These are phyloP conservation scores for Micrasema longulum DNA, from an alignment of 1,140 invertebrate genomes.

Conservation along the genomic window DNA sequence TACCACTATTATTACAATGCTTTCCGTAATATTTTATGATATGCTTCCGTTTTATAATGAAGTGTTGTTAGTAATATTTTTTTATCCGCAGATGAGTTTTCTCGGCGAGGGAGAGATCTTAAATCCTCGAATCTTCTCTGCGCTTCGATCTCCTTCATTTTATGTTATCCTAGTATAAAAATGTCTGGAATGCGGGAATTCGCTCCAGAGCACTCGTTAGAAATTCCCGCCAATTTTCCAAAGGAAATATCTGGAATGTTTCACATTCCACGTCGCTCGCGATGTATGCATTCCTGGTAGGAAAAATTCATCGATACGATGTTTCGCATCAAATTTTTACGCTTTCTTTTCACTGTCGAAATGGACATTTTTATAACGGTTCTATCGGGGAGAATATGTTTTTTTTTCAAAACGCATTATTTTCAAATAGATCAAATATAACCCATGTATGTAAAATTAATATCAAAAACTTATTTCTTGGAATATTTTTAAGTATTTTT, in stretches of 20 bases:
- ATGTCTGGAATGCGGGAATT: conserved; percentile 68
- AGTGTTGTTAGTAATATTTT: too few relatives aligned
- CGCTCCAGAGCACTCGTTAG: conserved; percentile 53
- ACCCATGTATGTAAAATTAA: too few relatives aligned
- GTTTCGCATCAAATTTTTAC: conserved; percentile 52
- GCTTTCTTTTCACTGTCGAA: conserved; percentile 25
- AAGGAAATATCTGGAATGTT: conserved; percentile 58
- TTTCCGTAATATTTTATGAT: too few relatives aligned
- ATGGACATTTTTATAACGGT: conserved; percentile 15
- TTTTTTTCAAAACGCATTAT: too few relatives aligned
- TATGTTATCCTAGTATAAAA: conserved; percentile 62
- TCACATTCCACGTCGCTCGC: conserved; percentile 55
- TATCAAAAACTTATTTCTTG: too few relatives aligned
- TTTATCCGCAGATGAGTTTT: background rate
- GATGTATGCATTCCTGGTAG: conserved; percentile 57
- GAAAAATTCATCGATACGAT: conserved; percentile 65
- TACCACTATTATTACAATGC: too few relatives aligned
- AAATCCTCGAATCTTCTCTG: background rate
- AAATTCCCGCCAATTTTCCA: conserved; percentile 46
- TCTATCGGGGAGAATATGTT: background rate
- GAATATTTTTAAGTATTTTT: too few relatives aligned
- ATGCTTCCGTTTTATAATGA: too few relatives aligned
- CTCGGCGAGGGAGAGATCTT: background rate
- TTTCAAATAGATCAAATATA: too few relatives aligned
- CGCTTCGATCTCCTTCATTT: conserved; percentile 3